Evolutionary conservation across 35 echinoderm and acorn worm genomes (phyloP).

Genomic region (Apostichopus californicus): DNA sequence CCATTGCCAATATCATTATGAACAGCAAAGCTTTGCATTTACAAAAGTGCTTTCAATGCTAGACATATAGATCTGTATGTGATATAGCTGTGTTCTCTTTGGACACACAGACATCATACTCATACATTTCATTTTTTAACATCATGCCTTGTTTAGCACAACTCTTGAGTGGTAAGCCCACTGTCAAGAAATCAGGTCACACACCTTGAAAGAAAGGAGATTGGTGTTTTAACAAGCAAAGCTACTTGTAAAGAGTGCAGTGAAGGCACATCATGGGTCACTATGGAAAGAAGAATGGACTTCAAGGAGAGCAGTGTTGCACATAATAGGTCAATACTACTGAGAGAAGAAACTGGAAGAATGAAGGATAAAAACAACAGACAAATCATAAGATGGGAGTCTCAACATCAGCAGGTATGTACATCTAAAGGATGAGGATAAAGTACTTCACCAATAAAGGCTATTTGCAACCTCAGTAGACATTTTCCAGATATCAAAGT

Average conservation of each 20-base stretch:
- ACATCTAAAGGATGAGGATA: no score
- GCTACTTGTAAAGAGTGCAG: background rate
- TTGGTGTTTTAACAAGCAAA: background rate
- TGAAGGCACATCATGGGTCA: background rate
- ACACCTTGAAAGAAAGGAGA: background rate
- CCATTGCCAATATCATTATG: background rate
- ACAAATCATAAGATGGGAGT: background rate
- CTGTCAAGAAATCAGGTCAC: background rate
- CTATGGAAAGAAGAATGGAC: background rate
- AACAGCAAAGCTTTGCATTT: background rate
- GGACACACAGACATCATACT: no score
- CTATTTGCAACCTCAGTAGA: no score
- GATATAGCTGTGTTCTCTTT: no score
- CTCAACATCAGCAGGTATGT: no score
- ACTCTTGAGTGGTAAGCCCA: background rate
- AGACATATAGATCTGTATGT: no score
- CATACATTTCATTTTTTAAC: no score
- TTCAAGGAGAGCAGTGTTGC: background rate
- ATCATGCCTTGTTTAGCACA: background rate
- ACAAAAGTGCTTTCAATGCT: no score
- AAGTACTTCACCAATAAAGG: no score
- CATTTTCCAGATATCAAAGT: no score
- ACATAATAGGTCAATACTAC: no score
- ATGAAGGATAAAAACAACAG: background rate
- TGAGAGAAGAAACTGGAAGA: background rate